Percentiles rank a stretch among this genome's conserved stretches.
Conservation (phyloP, 2,797 vertebrate species). For the Pseudochaenichthys georgianus region DNA sequence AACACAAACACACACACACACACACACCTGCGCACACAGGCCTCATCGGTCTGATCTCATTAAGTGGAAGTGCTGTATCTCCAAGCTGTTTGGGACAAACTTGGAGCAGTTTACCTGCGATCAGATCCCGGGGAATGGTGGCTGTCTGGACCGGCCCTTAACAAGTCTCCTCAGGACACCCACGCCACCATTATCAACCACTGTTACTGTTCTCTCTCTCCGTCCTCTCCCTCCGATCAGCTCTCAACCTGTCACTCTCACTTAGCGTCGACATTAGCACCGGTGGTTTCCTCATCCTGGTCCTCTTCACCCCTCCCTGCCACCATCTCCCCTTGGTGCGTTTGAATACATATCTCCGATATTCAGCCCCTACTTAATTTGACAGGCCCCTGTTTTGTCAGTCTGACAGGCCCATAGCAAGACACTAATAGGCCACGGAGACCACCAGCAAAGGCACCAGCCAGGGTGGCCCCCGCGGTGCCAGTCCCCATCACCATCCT, state of each 20-base stretch:
- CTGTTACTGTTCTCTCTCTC: conserved; percentile 51
- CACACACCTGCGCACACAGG: conserved; percentile 24
- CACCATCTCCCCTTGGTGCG: conserved; percentile 77
- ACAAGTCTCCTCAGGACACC: conserved; percentile 82
- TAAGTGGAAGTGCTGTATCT: conserved; percentile 72
- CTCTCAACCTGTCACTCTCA: conserved; percentile 92
- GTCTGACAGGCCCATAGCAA: conserved; percentile 88
- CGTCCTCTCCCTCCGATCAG: conserved; percentile 81
- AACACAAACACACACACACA: conserved; percentile 9
- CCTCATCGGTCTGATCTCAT: conserved; percentile 74
- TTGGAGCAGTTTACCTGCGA: conserved; percentile 77
- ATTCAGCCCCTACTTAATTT: conserved; percentile 87
- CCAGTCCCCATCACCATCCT: conserved; percentile 84
- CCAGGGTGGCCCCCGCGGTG: conserved; percentile 81
- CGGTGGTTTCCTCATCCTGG: conserved; percentile 86
- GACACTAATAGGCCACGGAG: conserved; percentile 87
- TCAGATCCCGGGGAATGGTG: conserved; percentile 72
- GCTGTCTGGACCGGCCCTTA: conserved; percentile 78
- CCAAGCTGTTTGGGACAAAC: conserved; percentile 80
- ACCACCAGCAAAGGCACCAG: conserved; percentile 87
- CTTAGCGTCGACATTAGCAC: conserved; percentile 97
- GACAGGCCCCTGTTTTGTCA: conserved; percentile 89
- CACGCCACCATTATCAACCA: conserved; percentile 72
- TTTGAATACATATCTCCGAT: conserved; percentile 83
- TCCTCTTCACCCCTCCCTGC: conserved; percentile 69